Base-by-base conservation (phyloP, 2,888 invertebrate species). In the Automeris io region DNA sequence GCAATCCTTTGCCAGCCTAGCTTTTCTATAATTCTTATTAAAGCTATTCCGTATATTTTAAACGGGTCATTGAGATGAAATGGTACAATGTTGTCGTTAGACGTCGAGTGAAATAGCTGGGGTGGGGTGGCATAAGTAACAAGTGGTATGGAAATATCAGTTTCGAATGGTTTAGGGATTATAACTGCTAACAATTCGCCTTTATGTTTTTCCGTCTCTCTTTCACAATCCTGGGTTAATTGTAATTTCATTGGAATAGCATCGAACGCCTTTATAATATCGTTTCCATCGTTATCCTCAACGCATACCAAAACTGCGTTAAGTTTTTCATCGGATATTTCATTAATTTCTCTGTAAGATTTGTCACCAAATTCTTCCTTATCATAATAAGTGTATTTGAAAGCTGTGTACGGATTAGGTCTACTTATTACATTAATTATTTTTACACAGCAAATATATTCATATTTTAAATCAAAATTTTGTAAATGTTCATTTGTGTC, bases 1-100 rank as follows among this genome's bases (percentile, higher is more conserved):
- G 56, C 70, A 0, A 68, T 52, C 46, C 71, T 51, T 0, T 25
- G 34, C 69, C 65, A 69, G 0, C 40, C 16, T 23, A 48, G 42
- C 0, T 12, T 5, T 19, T 45, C 37, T 2, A 72, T 33, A 12
- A 64, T 54, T n/a, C 39, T 19, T 2, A 51, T 3, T 18, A 58
- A 44, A 1, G 38, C 49, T 35, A 42, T 1, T 45, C 39, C 7
- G 34, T 11, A 3, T 45, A 11, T 24, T 9, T 46, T 13, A 42
- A 25, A 1, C 46, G 44, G 41, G 53, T 57, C 13, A 47, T 40
- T 42, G 45, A 50, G 9, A 2, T n/a, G 4, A 5, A 3, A 4
- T 32, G 11, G 32, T 3, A 37, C 11, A n/a, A 32, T 22, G 3
- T 32, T 7, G 9, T 37, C 9, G 3, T 36, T 9, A 4, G 29